These are phyloP conservation scores for Osmerus eperlanus DNA, from an alignment of 2,113 vertebrate genomes.

Conservation along the genomic window DNA sequence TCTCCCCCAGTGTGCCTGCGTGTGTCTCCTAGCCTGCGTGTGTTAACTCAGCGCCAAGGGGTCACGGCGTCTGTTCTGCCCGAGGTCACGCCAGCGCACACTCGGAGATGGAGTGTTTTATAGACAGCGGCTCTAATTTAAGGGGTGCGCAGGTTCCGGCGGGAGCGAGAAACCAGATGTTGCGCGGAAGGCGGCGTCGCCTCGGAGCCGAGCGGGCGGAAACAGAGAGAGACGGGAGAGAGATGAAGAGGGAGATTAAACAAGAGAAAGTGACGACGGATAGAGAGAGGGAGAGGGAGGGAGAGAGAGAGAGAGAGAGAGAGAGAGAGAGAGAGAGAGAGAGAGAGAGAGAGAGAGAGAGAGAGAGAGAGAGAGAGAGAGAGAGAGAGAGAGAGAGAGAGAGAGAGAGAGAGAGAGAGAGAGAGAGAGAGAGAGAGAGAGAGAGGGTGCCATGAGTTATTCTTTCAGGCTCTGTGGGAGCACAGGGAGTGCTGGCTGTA, in stretches of 20 bases:
- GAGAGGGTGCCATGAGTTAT: not conserved
- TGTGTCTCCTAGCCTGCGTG: too few species aligned
- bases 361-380: too few species aligned
- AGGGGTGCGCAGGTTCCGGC: constrained; percentile 62
- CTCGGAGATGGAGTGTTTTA: constrained; percentile 47
- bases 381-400: too few species aligned
- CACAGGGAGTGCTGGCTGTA: constrained; percentile 51
- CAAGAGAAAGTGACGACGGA: too few species aligned
- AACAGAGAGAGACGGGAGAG: constrained; percentile 8
- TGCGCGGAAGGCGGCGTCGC: constrained; percentile 21
- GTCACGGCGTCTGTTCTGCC: constrained; percentile 48
- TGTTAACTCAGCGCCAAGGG: constrained; percentile 32
- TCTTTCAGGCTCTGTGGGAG: constrained; percentile 32
- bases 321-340: too few species aligned
- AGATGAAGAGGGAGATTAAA: not conserved
- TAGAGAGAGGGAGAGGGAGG: too few species aligned
- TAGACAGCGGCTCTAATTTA: constrained; percentile 71
- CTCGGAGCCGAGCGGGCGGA: constrained; percentile 12
- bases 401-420: too few species aligned
- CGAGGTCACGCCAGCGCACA: constrained; percentile 53
- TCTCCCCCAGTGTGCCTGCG: too few species aligned
- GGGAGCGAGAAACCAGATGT: constrained; percentile 69
- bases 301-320: too few species aligned
- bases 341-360: too few species aligned
- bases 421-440: too few species aligned